phyloP scores from a whole-genome alignment of 2,888 invertebrate genomes.

The Andricus quercusramuli region DNA sequence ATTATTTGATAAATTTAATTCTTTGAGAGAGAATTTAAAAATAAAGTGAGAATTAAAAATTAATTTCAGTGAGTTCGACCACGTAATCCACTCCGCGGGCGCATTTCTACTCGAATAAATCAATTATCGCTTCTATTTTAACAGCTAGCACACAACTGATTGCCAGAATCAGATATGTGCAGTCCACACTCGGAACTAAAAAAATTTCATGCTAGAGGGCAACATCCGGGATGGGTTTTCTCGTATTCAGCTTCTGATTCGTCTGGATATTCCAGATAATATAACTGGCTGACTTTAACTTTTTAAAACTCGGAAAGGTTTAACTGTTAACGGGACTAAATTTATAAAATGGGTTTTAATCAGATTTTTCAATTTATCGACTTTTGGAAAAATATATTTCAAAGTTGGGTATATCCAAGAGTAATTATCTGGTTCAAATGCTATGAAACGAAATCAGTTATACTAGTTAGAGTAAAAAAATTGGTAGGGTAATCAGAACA shows the following conservation, averaged over 20 bases:
- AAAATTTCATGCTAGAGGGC: conserved; percentile 3
- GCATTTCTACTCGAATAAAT: conserved; percentile 24
- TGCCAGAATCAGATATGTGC: not conserved
- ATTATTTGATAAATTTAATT: too few species aligned
- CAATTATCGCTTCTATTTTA: conserved; percentile 32
- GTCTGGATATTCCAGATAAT: not conserved
- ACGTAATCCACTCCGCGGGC: conserved; percentile 4
- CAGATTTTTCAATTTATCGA: not conserved
- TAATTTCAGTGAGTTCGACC: not conserved
- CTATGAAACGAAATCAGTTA: too few species aligned
- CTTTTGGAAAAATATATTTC: not conserved
- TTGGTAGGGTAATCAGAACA: too few species aligned
- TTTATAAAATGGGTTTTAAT: not conserved
- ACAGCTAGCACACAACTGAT: conserved; percentile 11
- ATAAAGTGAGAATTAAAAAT: conserved; percentile 1
- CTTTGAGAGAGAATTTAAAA: too few species aligned
- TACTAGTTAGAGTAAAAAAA: too few species aligned
- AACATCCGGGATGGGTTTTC: not conserved
- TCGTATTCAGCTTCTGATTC: not conserved
- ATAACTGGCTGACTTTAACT: not conserved
- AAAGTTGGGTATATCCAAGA: too few species aligned
- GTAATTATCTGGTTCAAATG: too few species aligned
- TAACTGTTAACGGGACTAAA: not conserved
- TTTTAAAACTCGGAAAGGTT: not conserved
- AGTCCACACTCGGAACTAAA: not conserved